Conservation (phyloP, 1,140 invertebrate species). For the Apolygus lucorum region DNA sequence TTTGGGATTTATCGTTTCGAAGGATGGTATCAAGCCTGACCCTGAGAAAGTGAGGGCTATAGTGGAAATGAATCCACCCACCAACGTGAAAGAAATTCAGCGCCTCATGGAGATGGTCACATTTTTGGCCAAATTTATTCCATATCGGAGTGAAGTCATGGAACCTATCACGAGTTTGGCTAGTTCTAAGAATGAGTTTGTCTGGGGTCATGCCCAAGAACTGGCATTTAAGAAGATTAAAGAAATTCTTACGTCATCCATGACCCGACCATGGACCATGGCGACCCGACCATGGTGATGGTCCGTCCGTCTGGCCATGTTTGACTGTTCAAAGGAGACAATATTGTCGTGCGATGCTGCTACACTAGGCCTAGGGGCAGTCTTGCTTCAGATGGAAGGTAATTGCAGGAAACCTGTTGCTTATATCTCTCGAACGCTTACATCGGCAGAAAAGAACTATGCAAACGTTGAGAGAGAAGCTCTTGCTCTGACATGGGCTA, state of each 20-base stretch:
- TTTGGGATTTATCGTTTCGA: conserved; percentile 38
- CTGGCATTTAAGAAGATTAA: background rate
- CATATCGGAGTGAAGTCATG: background rate
- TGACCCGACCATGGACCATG: background rate
- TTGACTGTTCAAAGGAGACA: too few species aligned
- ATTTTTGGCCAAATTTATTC: background rate
- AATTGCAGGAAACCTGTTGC: too few species aligned
- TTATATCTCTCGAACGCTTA: background rate
- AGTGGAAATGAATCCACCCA: conserved; percentile 29
- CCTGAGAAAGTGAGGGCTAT: conserved; percentile 37
- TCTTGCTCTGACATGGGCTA: background rate
- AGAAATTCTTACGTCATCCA: background rate
- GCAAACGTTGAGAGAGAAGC: conserved; percentile 5
- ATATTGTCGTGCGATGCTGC: too few species aligned
- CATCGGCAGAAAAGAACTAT: conserved; percentile 5
- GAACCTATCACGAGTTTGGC: background rate
- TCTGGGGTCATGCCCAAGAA: background rate
- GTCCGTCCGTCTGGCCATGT: too few species aligned
- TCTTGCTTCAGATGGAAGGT: too few species aligned
- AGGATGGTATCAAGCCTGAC: conserved; percentile 35
- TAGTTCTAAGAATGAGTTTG: background rate
- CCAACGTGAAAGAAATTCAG: background rate
- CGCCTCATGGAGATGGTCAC: background rate
- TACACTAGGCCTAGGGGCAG: too few species aligned
- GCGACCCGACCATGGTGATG: too few species aligned